Percentiles rank a stretch among this genome's conserved stretches.
Evolutionary conservation across 2,888 invertebrate species (phyloP).

Genomic region (Exephanes ischioxanthus): DNA sequence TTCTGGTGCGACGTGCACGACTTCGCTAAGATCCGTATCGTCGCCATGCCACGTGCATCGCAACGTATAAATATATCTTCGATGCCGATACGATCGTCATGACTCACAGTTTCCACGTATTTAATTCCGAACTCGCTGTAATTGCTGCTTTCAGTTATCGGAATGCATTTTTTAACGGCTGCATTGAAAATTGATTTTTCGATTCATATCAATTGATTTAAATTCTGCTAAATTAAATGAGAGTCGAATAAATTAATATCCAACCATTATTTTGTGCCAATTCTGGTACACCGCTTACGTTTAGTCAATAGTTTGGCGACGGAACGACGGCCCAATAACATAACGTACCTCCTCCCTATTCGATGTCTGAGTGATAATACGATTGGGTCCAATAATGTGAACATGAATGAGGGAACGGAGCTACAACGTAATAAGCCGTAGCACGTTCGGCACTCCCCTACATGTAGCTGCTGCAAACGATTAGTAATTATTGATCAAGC

Average conservation of each 20-base stretch:
- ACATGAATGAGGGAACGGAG: background rate
- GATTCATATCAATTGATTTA: no score
- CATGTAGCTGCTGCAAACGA: conserved; percentile 17
- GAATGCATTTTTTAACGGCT: no score
- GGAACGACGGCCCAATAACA: background rate
- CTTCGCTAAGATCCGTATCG: conserved; percentile 29
- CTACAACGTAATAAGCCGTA: background rate
- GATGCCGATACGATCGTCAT: conserved; percentile 30
- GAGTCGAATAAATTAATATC: no score
- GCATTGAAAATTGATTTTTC: no score
- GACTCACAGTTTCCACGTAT: background rate
- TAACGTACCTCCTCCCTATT: background rate
- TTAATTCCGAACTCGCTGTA: background rate
- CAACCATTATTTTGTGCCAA: no score
- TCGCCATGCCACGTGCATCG: conserved; percentile 23
- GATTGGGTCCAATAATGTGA: conserved; percentile 3
- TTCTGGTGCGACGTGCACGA: conserved; percentile 31
- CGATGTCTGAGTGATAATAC: background rate
- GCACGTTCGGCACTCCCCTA: background rate
- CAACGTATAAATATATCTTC: conserved; percentile 42
- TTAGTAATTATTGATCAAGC: conserved; percentile 67
- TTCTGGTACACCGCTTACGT: background rate
- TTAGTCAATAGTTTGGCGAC: background rate
- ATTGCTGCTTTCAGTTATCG: background rate
- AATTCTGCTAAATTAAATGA: no score